These are phyloP conservation scores for Garrulus glandarius DNA, from an alignment of 2,797 vertebrate genomes.

Conservation along the genomic window DNA sequence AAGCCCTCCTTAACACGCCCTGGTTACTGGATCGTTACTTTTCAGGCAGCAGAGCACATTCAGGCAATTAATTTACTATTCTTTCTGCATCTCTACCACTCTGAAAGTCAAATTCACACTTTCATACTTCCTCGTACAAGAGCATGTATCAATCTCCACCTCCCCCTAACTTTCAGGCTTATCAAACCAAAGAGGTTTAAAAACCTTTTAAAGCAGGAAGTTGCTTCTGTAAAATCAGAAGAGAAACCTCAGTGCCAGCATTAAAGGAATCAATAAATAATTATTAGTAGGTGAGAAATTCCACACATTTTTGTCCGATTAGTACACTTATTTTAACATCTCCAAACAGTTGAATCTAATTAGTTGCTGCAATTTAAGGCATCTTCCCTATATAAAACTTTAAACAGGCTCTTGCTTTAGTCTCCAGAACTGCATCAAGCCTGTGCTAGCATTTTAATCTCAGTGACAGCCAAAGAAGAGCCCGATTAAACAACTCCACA, in stretches of 20 bases:
- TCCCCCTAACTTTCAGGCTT: background rate
- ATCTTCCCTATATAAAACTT: background rate
- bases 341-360: background rate
- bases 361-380: background rate
- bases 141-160: background rate
- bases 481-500: constrained; percentile 35
- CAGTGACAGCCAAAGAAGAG: constrained; percentile 26
- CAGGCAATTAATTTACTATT: background rate
- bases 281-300: constrained; percentile 43
- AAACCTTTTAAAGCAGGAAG: background rate
- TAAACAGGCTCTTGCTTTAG: background rate
- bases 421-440: background rate
- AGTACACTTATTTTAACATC: background rate
- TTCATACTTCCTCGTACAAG: background rate
- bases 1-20: background rate
- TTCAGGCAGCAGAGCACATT: background rate
- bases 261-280: constrained; percentile 29
- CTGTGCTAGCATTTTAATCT: background rate
- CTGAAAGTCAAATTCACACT: background rate
- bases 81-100: background rate
- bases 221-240: constrained; percentile 1
- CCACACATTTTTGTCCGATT: background rate
- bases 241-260: constrained; percentile 7
- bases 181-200: background rate
- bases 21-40: background rate